phyloP scores from a whole-genome alignment of 2,113 vertebrate species.

The Mola mola region DNA sequence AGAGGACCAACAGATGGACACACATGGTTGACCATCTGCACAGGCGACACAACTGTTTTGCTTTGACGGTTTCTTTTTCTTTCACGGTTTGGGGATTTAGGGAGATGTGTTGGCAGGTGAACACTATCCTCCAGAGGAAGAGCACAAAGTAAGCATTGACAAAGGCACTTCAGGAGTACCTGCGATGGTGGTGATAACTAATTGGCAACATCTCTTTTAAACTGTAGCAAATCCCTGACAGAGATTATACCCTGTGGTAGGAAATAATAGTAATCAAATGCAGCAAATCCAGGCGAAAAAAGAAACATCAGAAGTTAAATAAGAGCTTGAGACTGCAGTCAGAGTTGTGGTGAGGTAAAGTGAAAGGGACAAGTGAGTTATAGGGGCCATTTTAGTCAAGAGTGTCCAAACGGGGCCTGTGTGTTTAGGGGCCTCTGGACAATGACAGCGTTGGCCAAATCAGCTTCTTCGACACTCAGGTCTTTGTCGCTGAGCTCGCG shows the following conservation, averaged over 20 bases:
- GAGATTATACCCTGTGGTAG: neutral
- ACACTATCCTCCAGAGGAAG: slow-evolving; percentile 24
- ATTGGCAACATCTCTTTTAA: slow-evolving; percentile 13
- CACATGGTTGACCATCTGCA: slow-evolving; percentile 31
- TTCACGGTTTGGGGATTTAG: neutral
- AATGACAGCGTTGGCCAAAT: slow-evolving; percentile 89
- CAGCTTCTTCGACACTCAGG: slow-evolving; percentile 87
- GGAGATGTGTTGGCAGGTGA: slow-evolving; percentile 15
- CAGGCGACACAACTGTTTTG: slow-evolving; percentile 3
- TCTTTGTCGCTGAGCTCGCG: slow-evolving; percentile 83
- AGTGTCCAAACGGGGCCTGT: slow-evolving; percentile 82
- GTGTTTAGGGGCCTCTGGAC: slow-evolving; percentile 87
- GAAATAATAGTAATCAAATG: slow-evolving; percentile 13
- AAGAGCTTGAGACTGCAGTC: neutral
- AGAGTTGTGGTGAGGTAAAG: too few relatives aligned
- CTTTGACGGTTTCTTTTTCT: slow-evolving; percentile 6
- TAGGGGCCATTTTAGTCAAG: slow-evolving; percentile 54
- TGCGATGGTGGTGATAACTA: slow-evolving; percentile 2
- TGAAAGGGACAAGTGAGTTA: neutral
- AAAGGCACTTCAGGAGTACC: slow-evolving; percentile 13
- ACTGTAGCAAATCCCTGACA: slow-evolving; percentile 15
- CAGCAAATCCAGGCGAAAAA: slow-evolving; percentile 2
- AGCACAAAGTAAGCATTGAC: slow-evolving; percentile 17
- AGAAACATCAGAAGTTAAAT: too few relatives aligned
- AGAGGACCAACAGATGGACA: slow-evolving; percentile 22